These are phyloP conservation scores for Oligia latruncula DNA, from an alignment of 2,888 invertebrate species.

Conservation along the genomic window DNA sequence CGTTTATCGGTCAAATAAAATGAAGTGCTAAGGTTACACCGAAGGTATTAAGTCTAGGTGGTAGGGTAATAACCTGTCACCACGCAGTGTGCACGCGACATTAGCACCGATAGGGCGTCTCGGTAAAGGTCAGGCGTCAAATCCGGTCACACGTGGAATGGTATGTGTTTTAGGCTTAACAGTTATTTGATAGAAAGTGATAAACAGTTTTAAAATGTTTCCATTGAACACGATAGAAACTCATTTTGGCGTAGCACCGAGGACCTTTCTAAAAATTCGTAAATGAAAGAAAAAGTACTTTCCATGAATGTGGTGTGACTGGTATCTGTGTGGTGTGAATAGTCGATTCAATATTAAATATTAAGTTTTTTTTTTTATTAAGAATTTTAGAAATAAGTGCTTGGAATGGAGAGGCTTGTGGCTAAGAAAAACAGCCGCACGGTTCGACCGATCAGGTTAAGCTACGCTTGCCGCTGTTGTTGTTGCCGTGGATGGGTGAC, in stretches of 20 bases:
- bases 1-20: constrained; percentile 20
- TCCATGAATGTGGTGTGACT: not conserved
- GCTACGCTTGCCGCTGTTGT: no score
- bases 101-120: constrained; percentile 28
- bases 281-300: not conserved
- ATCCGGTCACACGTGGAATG: constrained; percentile 42
- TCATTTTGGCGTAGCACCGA: not conserved
- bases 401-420: no score
- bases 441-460: no score
- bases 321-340: not conserved
- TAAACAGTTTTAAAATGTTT: not conserved
- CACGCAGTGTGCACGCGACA: constrained; percentile 38
- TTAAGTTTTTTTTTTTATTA: not conserved
- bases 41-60: constrained; percentile 25
- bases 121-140: constrained; percentile 53
- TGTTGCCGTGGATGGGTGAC: no score
- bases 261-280: not conserved
- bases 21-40: constrained; percentile 29
- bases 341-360: not conserved
- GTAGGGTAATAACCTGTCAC: constrained; percentile 35
- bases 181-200: constrained; percentile 13
- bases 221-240: not conserved
- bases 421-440: no score
- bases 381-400: no score
- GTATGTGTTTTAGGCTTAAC: constrained; percentile 29